Conservation (phyloP, 2,113 vertebrate species). For the Rhinoderma darwinii region DNA sequence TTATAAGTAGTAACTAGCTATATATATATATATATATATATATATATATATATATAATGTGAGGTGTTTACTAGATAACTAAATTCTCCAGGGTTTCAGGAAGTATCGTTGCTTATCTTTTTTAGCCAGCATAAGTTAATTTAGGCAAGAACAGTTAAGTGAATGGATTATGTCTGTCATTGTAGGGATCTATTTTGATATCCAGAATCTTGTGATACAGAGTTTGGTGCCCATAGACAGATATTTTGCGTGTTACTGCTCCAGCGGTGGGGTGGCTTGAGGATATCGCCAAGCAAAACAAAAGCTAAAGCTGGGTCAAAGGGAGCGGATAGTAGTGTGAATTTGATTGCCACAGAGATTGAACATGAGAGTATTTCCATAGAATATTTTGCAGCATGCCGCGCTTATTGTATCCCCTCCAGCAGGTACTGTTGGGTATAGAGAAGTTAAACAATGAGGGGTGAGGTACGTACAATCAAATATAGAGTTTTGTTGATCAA, state of each 20-base stretch:
- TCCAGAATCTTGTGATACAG: neutral
- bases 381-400: too few species aligned
- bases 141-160: too few species aligned
- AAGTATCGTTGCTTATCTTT: too few species aligned
- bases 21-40: too few species aligned
- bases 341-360: neutral
- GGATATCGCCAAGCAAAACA: neutral
- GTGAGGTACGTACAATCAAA: neutral
- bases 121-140: too few species aligned
- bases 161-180: too few species aligned
- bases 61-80: too few species aligned
- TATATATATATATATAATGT: too few species aligned
- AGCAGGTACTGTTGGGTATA: neutral
- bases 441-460: neutral
- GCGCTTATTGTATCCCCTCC: neutral
- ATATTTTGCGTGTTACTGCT: neutral
- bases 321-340: neutral
- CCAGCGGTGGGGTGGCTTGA: neutral
- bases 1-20: too few species aligned
- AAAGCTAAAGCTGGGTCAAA: neutral
- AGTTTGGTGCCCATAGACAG: neutral
- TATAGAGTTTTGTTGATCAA: neutral
- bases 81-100: too few species aligned
- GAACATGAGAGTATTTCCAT: neutral
- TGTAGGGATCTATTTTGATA: too few species aligned